phyloP scores from a whole-genome alignment of 2,113 vertebrate genomes.

The Colossoma macropomum region DNA sequence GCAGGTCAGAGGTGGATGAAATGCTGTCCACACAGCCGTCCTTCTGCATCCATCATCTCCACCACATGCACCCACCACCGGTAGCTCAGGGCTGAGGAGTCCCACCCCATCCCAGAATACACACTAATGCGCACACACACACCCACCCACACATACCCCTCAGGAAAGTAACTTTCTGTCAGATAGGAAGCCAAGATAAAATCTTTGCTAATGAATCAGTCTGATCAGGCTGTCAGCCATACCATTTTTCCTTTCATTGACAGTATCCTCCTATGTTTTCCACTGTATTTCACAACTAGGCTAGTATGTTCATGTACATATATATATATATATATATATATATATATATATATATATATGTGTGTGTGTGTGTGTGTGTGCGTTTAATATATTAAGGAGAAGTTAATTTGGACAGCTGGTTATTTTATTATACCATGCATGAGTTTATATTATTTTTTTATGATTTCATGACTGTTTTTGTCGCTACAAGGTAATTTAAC shows the following conservation, averaged over 20 bases:
- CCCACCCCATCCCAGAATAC: conserved; percentile 49
- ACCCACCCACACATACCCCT: conserved; percentile 44
- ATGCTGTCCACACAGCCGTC: conserved; percentile 61
- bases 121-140: conserved; percentile 36
- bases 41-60: conserved; percentile 67
- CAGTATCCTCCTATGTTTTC: background rate
- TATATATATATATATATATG: too few species aligned
- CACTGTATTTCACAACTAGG: conserved; percentile 1
- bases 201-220: conserved; percentile 74
- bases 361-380: too few species aligned
- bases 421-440: too few species aligned
- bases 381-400: too few species aligned
- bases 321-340: too few species aligned
- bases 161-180: conserved; percentile 44
- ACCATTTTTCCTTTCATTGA: conserved; percentile 41
- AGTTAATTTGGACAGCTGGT: too few species aligned
- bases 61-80: conserved; percentile 58
- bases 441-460: too few species aligned
- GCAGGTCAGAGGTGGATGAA: conserved; percentile 68
- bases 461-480: too few species aligned
- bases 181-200: conserved; percentile 75
- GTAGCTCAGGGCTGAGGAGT: conserved; percentile 52
- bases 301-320: background rate
- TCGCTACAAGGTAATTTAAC: too few species aligned
- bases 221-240: conserved; percentile 59